A percentile compares a stretch with the other conserved stretches of the same genome.
Evolutionary conservation across 2,888 invertebrate species (phyloP).

Genomic region (Spisula solida): DNA sequence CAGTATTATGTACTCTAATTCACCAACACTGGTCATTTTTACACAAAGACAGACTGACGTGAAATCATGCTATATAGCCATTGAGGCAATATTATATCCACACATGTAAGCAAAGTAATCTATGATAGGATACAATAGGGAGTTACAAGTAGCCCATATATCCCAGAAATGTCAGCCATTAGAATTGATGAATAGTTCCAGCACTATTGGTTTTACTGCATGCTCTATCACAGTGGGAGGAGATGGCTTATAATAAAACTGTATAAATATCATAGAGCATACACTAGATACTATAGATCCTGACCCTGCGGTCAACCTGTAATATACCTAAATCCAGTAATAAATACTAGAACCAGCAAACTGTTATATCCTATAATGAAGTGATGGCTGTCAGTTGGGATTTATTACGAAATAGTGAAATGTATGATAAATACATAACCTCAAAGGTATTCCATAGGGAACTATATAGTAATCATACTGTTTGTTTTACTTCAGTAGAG

Average conservation of each 20-base stretch:
- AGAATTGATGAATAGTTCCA: neutral
- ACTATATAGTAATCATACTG: no score
- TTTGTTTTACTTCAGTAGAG: no score
- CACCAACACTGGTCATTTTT: neutral
- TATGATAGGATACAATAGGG: neutral
- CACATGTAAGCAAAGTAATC: neutral
- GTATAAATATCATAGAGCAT: neutral
- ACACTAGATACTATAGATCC: neutral
- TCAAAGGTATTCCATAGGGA: no score
- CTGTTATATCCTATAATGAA: no score
- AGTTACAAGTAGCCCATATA: neutral
- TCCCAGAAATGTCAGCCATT: neutral
- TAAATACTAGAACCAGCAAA: no score
- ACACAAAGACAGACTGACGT: neutral
- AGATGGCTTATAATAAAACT: neutral
- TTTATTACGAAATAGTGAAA: no score
- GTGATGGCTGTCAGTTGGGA: no score
- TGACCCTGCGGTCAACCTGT: neutral
- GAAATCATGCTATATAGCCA: constrained; percentile 2
- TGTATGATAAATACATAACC: no score
- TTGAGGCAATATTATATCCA: neutral
- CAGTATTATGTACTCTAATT: neutral
- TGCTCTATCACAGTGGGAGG: neutral
- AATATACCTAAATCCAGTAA: neutral
- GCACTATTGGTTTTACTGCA: constrained; percentile 4